These are phyloP conservation scores for Parauchenoglanis punctatus DNA, from an alignment of 2,797 vertebrate species.

Conservation along the genomic window DNA sequence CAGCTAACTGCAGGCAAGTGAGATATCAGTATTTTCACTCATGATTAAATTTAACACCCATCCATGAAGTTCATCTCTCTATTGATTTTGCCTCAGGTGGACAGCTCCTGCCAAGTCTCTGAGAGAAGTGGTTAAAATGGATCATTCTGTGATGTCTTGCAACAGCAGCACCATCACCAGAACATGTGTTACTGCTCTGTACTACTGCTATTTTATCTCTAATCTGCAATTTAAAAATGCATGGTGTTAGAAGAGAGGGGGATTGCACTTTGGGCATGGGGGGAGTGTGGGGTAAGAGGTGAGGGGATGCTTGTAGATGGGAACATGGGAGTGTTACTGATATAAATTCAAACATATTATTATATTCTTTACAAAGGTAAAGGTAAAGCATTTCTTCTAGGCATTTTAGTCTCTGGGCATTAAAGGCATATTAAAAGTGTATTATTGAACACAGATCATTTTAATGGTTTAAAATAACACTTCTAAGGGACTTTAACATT, in stretches of 20 bases:
- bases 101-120: neutral
- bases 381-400: conserved; percentile 1
- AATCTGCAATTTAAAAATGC: neutral
- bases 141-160: neutral
- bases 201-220: neutral
- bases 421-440: neutral
- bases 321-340: neutral
- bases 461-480: conserved; percentile 7
- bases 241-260: neutral
- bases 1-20: neutral
- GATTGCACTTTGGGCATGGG: neutral
- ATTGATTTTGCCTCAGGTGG: conserved; percentile 15
- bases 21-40: conserved; percentile 35
- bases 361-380: neutral
- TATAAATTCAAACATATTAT: neutral
- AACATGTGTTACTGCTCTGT: neutral
- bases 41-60: conserved; percentile 13
- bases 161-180: neutral
- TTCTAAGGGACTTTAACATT: neutral
- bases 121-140: neutral
- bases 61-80: conserved; percentile 22
- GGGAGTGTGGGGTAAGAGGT: neutral
- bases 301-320: neutral
- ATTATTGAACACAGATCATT: conserved; percentile 3
- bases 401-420: neutral